phyloP scores from a whole-genome alignment of 2,113 vertebrate genomes.

The Vulpes lagopus region DNA sequence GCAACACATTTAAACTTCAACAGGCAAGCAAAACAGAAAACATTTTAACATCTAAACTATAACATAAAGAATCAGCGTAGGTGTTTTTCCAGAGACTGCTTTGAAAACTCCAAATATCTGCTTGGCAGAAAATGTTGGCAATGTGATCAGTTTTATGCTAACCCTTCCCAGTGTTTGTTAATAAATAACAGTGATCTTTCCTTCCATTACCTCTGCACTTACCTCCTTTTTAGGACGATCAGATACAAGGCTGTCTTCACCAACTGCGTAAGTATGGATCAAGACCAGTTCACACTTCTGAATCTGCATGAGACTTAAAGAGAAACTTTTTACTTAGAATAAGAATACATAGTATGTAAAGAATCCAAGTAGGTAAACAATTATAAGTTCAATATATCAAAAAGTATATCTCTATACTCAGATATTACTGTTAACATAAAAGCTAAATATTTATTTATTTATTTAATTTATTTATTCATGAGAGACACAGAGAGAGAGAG shows the following conservation, averaged over 20 bases:
- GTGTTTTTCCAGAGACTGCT: neutral
- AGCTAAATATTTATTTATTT: neutral
- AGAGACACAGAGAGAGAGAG: too few relatives aligned
- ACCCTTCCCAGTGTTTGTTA: neutral
- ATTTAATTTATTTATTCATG: too few relatives aligned
- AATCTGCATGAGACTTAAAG: slow-evolving; percentile 96
- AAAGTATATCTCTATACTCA: neutral
- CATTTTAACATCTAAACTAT: neutral
- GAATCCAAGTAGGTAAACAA: slow-evolving; percentile 45
- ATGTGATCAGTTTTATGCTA: neutral
- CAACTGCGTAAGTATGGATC: slow-evolving; percentile 96
- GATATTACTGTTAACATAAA: neutral
- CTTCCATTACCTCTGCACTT: slow-evolving; percentile 64
- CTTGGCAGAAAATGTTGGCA: slow-evolving; percentile 40
- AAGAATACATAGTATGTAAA: neutral
- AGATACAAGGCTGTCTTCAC: slow-evolving; percentile 97
- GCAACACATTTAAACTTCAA: slow-evolving; percentile 15
- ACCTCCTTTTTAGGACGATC: slow-evolving; percentile 98
- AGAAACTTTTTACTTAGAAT: slow-evolving; percentile 74
- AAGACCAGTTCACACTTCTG: slow-evolving; percentile 99
- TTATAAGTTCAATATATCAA: neutral
- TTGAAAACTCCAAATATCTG: slow-evolving; percentile 33
- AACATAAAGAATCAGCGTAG: neutral
- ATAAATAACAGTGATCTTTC: neutral
- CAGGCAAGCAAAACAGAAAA: neutral